These are phyloP conservation scores for Dione juno DNA, from an alignment of 2,888 invertebrate genomes.

Conservation along the genomic window DNA sequence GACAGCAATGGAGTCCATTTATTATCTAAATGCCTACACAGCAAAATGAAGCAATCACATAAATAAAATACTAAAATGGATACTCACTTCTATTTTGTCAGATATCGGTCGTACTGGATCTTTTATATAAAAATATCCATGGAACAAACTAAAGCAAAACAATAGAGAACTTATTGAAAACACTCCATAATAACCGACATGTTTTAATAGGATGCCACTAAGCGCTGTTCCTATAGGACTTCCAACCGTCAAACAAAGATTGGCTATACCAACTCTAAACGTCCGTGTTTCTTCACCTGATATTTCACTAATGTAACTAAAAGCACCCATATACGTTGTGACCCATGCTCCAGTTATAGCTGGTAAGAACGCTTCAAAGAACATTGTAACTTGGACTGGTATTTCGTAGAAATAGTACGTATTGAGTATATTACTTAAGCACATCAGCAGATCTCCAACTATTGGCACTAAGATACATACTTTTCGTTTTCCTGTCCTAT, in stretches of 20 bases:
- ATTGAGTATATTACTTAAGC: slow-evolving; percentile 77
- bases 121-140: slow-evolving; percentile 71
- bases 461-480: slow-evolving; percentile 83
- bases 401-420: slow-evolving; percentile 81
- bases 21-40: too few relatives aligned
- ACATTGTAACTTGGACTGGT: slow-evolving; percentile 79
- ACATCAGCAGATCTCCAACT: slow-evolving; percentile 78
- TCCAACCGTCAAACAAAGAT: slow-evolving; percentile 72
- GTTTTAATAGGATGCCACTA: slow-evolving; percentile 69
- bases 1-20: too few relatives aligned
- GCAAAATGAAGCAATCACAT: too few relatives aligned
- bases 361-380: slow-evolving; percentile 79
- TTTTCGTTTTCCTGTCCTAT: slow-evolving; percentile 81
- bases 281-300: slow-evolving; percentile 83
- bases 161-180: slow-evolving; percentile 71
- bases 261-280: slow-evolving; percentile 83
- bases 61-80: too few relatives aligned
- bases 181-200: slow-evolving; percentile 80
- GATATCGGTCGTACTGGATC: slow-evolving; percentile 59
- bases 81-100: slow-evolving; percentile 58
- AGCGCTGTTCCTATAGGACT: slow-evolving; percentile 71
- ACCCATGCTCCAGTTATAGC: slow-evolving; percentile 83
- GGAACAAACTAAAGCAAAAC: slow-evolving; percentile 70
- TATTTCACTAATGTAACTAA: slow-evolving; percentile 85
- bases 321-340: slow-evolving; percentile 81